These are phyloP conservation scores for Bubo bubo DNA, from an alignment of 2,113 vertebrate species.

Conservation along the genomic window DNA sequence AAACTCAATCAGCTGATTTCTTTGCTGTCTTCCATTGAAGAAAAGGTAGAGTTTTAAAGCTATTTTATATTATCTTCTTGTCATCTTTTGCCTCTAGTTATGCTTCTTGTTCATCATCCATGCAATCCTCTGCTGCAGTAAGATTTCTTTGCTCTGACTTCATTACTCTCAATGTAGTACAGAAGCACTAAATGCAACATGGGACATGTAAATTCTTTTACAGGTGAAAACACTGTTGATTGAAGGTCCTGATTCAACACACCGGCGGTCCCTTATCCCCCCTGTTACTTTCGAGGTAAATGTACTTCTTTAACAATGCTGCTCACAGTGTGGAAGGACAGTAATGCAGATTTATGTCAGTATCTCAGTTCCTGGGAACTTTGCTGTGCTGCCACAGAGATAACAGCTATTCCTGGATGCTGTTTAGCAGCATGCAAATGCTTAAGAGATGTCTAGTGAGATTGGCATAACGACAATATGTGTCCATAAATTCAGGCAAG, in stretches of 20 bases:
- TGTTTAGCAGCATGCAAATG: not conserved
- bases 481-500: not conserved
- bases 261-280: conserved; percentile 89
- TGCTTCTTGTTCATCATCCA: not conserved
- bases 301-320: not conserved
- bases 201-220: not conserved
- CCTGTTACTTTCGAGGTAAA: conserved; percentile 90
- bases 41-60: conserved; percentile 82
- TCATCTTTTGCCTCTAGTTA: not conserved
- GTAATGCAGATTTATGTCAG: not conserved
- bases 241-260: conserved; percentile 86
- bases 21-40: conserved; percentile 90
- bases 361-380: not conserved
- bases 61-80: not conserved
- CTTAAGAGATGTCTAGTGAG: not conserved
- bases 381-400: not conserved
- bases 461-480: not conserved
- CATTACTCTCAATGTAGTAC: not conserved
- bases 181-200: not conserved
- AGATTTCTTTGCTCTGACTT: not conserved
- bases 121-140: not conserved
- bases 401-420: conserved; percentile 11
- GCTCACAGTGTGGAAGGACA: not conserved
- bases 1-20: conserved; percentile 89
- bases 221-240: conserved; percentile 87